Evolutionary conservation across 2,888 invertebrate genomes (phyloP).

Genomic region (Leptinotarsa haldemani): DNA sequence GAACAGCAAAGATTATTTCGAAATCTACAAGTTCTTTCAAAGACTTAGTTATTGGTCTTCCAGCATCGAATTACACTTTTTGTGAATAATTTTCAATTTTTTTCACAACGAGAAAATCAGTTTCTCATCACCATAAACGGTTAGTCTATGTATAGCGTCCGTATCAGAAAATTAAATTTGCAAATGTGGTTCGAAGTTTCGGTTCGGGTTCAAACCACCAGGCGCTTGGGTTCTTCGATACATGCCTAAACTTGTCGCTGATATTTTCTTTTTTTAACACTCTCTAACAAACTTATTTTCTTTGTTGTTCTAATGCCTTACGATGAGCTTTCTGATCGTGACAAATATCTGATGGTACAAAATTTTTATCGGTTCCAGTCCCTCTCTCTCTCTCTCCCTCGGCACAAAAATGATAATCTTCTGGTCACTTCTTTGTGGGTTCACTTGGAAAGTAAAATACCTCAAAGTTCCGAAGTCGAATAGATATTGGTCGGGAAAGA

Average conservation of each 20-base stretch:
- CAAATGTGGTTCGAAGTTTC: conserved; percentile 54
- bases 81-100: too few relatives aligned
- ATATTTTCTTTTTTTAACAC: conserved; percentile 25
- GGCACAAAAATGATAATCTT: conserved; percentile 53
- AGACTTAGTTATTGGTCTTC: too few relatives aligned
- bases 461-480: too few relatives aligned
- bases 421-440: conserved; percentile 34
- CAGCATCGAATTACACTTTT: too few relatives aligned
- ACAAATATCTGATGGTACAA: conserved; percentile 29
- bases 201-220: conserved; percentile 64
- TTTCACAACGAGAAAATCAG: too few relatives aligned
- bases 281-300: conserved; percentile 33
- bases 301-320: conserved; percentile 17
- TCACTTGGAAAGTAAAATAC: too few relatives aligned
- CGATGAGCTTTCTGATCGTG: conserved; percentile 27
- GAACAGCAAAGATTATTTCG: too few relatives aligned
- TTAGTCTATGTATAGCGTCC: conserved; percentile 36
- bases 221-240: conserved; percentile 60
- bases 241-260: conserved; percentile 34
- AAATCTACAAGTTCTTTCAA: too few relatives aligned
- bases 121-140: conserved; percentile 4
- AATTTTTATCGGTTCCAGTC: conserved; percentile 62
- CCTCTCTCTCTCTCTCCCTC: conserved; percentile 53
- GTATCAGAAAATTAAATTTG: conserved; percentile 7
- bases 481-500: too few relatives aligned